Evolutionary conservation across 64 coral and sea anemone species (phyloP), one percentile per base, ranked within the genome.

Genomic region (Montipora foliosa): DNA sequence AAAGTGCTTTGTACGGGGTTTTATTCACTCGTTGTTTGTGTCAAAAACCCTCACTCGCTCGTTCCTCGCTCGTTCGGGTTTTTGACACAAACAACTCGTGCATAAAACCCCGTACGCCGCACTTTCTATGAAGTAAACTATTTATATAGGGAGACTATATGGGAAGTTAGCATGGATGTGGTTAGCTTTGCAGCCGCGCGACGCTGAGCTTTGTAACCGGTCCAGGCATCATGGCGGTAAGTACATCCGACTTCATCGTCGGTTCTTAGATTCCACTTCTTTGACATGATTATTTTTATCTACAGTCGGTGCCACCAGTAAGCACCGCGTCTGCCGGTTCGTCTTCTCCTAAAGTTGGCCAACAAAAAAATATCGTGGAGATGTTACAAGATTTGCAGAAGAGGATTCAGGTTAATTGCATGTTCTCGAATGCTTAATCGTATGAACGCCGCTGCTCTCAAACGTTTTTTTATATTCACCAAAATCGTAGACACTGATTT

Each of bases 381-480:
- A 68, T 93, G 91, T 20, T 93, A 5, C 91, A 93, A 79, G 91
- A 93, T 85, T 52, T 93, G 9, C 81, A 82, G 15, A 93, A 93
- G 58, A 45, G 82, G 64, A 93, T 93, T 21, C 91, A 93, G 91
- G 91, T 93, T 67, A 6, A 71, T 1, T 12, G 14, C 60, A 55
- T 89, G 13, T 76, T 60, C 44, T 55, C 16, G 6, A 52, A 37
- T 74, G 7, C 53, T 57, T 57, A 57, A 2, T 57, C 49, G 14
- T 45, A 44, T 13, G 50, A 12, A 22, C 2, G 80, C 3, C 49
- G 2, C 19, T 60, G 5, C 5, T 48, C 17, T 64, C 10, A 4
- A 55, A 64, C 14, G 14, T 64, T 14, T 4, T 14, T 16, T 14
- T 64, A 64, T 14, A 12, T 15, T 2, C 3, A 12, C 1, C 61